Evolutionary conservation across 2,797 vertebrate species (phyloP).

Genomic region (Urocyon cinereoargenteus): DNA sequence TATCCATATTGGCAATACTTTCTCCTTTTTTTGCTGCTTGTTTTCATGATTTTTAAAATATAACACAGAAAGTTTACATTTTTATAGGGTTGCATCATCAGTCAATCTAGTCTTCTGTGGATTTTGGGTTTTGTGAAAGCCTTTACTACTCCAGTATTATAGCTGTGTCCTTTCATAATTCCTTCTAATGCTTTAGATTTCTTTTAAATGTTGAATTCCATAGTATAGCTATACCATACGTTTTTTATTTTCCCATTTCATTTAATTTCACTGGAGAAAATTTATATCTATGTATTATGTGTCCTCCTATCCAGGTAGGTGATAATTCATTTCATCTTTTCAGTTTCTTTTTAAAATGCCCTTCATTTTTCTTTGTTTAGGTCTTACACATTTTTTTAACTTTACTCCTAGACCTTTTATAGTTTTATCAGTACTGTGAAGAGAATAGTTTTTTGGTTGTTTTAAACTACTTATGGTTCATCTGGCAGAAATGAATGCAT

Average conservation of each 20-base stretch:
- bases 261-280: slow-evolving; percentile 3
- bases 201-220: not conserved
- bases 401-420: not conserved
- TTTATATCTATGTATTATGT: not conserved
- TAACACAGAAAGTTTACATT: not conserved
- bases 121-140: not conserved
- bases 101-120: not conserved
- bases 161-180: not conserved
- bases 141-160: not conserved
- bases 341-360: not conserved
- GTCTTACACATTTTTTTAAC: not conserved
- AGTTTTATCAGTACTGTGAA: not conserved
- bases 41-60: not conserved
- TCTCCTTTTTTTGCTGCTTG: not conserved
- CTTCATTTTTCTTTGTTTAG: not conserved
- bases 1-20: not conserved
- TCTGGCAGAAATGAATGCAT: not conserved
- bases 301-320: not conserved
- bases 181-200: not conserved
- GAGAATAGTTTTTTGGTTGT: not conserved
- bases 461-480: not conserved
- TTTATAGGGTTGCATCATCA: not conserved
- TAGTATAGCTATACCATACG: not conserved
- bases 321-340: not conserved
- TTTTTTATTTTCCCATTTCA: not conserved